Evolutionary conservation across 2,797 vertebrate genomes (phyloP), one percentile per base, ranked within the genome.

Genomic region (Centropyge bicolor): DNA sequence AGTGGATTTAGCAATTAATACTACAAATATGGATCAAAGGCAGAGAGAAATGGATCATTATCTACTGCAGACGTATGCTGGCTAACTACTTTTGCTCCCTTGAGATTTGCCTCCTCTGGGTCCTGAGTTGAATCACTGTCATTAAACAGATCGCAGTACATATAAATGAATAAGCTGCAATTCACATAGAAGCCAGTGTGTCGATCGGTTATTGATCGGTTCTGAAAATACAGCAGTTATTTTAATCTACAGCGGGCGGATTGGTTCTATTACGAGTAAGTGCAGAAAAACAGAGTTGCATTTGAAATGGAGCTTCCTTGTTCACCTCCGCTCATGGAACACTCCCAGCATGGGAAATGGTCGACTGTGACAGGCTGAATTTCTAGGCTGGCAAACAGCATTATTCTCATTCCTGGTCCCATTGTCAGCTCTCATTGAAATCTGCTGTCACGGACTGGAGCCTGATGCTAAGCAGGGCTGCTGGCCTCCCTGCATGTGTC

Each of bases 341-440:
- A 85, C 86, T 90, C 82, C 70, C 81, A 83, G 85, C 89, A 91
- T 90, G 82, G 89, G 76, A 86, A 92, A 93, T 89, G 94, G 91
- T 92, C 87, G 76, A 88, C 89, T 94, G 91, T 92, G 94, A 95
- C 93, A 95, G 92, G 87, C 85, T 88, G 89, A 93, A 94, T 95
- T 95, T 94, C 93, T 89, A 89, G 89, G 86, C 92, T 95, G 94
- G 95, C 95, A 95, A 95, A 95, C 93, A 95, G 91, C 89, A 95
- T 95, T 95, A 95, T 94, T 95, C 93, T 95, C 94, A 94, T 93
- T 94, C 92, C 89, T 82, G 89, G 91, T 90, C 87, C 89, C 87
- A 95, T 92, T 96, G 95, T 96, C 94, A 94, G 89, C 91, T 93
- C 91, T 94, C 93, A 95, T 94, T 92, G 93, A 93, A 89, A 93